phyloP scores from a whole-genome alignment of 2,888 invertebrate genomes.

The Schizaphis graminum region DNA sequence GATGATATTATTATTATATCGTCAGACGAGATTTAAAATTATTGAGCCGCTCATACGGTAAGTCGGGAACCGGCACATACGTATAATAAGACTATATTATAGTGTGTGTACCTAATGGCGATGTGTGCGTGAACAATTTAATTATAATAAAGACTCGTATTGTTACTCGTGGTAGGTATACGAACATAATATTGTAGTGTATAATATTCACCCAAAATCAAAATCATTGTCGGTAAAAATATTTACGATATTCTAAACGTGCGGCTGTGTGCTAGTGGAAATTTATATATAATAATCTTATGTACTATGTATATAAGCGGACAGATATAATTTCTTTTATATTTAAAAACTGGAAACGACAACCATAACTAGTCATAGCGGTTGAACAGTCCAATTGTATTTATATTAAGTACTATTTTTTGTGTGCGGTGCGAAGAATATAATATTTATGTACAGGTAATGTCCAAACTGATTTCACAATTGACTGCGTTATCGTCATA shows the following conservation, averaged over 20 bases:
- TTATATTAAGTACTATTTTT: neutral
- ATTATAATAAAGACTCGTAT: neutral
- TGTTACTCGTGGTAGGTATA: neutral
- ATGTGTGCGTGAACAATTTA: neutral
- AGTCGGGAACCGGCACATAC: neutral
- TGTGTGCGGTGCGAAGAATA: neutral
- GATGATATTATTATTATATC: neutral
- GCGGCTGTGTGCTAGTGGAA: neutral
- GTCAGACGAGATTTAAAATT: neutral
- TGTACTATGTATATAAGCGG: neutral
- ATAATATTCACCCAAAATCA: neutral
- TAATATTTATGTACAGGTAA: neutral
- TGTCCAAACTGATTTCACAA: neutral
- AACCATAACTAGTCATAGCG: neutral
- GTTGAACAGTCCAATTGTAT: neutral
- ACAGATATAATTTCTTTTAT: neutral
- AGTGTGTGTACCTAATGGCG: neutral
- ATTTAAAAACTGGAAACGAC: neutral
- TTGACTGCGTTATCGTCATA: neutral
- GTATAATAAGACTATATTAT: neutral
- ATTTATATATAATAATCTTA: neutral
- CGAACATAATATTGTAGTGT: neutral
- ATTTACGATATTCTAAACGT: neutral
- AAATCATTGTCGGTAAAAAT: neutral
- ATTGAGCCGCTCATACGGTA: neutral